These are phyloP conservation scores for Acrocephalus scirpaceus DNA, from an alignment of 2,797 vertebrate species.

Conservation along the genomic window DNA sequence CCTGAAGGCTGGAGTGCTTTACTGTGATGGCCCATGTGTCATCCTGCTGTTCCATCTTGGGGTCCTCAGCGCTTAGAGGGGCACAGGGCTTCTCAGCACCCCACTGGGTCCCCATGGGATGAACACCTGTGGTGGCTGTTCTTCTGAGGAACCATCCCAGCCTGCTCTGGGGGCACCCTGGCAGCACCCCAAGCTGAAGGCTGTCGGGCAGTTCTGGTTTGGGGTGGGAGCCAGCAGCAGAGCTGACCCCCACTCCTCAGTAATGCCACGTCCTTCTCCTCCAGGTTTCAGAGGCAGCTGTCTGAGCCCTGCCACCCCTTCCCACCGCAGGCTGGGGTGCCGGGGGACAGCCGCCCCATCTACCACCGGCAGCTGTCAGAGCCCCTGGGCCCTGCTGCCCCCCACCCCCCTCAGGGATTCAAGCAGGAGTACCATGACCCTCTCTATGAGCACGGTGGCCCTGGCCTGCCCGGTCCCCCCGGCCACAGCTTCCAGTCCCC, in stretches of 20 bases:
- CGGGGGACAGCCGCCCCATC: constrained; percentile 84
- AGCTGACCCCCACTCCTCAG: accelerated
- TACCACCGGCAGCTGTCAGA: constrained; percentile 96
- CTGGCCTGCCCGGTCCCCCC: constrained; percentile 76
- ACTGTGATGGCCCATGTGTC: accelerated
- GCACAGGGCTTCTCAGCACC: not conserved
- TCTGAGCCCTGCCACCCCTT: constrained; percentile 88
- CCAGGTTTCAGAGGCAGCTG: constrained; percentile 94
- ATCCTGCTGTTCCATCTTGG: accelerated
- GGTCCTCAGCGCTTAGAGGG: accelerated
- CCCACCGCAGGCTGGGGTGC: constrained; percentile 80
- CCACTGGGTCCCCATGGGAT: accelerated
- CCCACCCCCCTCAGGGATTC: constrained; percentile 87
- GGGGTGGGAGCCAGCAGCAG: accelerated
- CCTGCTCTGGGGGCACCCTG: not conserved
- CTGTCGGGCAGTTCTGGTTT: accelerated
- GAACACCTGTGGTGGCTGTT: not conserved
- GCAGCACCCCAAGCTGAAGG: not conserved
- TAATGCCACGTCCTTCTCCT: accelerated
- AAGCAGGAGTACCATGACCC: constrained; percentile 94
- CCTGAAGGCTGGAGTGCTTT: not conserved
- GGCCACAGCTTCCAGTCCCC: constrained; percentile 84
- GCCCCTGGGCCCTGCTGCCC: constrained; percentile 83
- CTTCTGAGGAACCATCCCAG: not conserved
- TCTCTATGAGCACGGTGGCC: constrained; percentile 87